phyloP scores from a whole-genome alignment of 2,888 invertebrate genomes.

The Plemyria rubiginata region DNA sequence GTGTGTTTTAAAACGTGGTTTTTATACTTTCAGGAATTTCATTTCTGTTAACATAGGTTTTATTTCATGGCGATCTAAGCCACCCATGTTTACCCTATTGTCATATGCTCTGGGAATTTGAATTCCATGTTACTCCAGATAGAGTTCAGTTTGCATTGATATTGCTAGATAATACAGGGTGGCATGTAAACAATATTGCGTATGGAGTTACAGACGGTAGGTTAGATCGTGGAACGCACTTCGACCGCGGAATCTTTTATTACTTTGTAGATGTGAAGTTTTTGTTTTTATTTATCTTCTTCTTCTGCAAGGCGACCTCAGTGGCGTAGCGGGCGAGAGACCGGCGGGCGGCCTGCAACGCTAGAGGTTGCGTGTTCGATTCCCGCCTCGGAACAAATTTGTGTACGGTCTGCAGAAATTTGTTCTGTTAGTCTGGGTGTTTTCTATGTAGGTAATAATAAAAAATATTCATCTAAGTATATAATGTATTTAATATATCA shows the following conservation, averaged over 20 bases:
- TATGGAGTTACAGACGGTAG: constrained; percentile 31
- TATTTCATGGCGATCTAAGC: constrained; percentile 27
- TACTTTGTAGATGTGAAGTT: constrained; percentile 25
- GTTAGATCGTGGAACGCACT: constrained; percentile 31
- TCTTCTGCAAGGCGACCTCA: too few relatives aligned
- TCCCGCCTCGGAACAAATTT: too few relatives aligned
- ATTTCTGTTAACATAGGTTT: constrained; percentile 2
- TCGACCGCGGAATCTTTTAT: constrained; percentile 34
- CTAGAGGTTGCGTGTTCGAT: too few relatives aligned
- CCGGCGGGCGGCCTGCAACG: too few relatives aligned
- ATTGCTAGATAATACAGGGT: constrained; percentile 35
- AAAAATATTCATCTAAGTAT: too few relatives aligned
- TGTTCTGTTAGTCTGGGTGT: too few relatives aligned
- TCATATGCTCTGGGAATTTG: constrained; percentile 3
- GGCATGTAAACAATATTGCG: constrained; percentile 47
- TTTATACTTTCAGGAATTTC: constrained; percentile 10
- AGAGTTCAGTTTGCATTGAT: constrained; percentile 24
- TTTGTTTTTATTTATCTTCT: constrained; percentile 12
- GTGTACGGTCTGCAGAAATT: too few relatives aligned
- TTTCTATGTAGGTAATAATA: too few relatives aligned
- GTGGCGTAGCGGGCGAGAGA: too few relatives aligned
- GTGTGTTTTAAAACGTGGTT: too few relatives aligned
- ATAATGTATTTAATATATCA: too few relatives aligned
- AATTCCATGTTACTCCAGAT: neutral
- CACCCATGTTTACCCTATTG: constrained; percentile 37